Evolutionary conservation across 2,797 vertebrate genomes (phyloP).

Genomic region (Gymnoscopelus microlampas): DNA sequence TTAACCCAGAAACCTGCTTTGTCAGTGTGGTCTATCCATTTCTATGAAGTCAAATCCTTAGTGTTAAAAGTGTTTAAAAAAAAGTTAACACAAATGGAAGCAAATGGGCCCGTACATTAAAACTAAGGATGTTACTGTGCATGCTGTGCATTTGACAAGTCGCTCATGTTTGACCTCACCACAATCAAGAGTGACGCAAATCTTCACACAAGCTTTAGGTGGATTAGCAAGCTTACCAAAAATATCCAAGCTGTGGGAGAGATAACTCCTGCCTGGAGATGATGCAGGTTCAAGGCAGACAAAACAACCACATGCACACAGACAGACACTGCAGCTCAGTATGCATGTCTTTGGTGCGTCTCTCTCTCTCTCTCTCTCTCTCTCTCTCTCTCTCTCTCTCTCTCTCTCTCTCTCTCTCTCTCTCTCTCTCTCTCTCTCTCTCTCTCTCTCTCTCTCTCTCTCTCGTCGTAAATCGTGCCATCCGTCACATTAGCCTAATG

Average conservation of each 20-base stretch:
- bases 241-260: constrained; percentile 17
- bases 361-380: constrained; percentile 24
- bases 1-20: constrained; percentile 11
- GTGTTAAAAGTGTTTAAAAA: too few relatives aligned
- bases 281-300: neutral
- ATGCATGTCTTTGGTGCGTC: constrained; percentile 7
- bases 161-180: neutral
- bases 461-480: constrained; percentile 53
- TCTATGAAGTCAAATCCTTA: too few relatives aligned
- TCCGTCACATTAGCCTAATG: constrained; percentile 77
- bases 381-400: neutral
- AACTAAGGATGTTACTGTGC: too few relatives aligned
- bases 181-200: neutral
- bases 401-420: constrained; percentile 12
- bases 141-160: too few relatives aligned
- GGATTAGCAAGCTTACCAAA: constrained; percentile 17
- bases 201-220: constrained; percentile 15
- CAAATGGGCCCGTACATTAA: too few relatives aligned
- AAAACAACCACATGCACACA: neutral
- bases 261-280: constrained; percentile 21
- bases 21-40: constrained; percentile 8
- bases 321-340: constrained; percentile 9
- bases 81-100: too few relatives aligned
- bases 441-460: constrained; percentile 15
- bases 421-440: neutral